Conservation (phyloP, 2,797 vertebrate genomes). For the Chaetophractus vellerosus region DNA sequence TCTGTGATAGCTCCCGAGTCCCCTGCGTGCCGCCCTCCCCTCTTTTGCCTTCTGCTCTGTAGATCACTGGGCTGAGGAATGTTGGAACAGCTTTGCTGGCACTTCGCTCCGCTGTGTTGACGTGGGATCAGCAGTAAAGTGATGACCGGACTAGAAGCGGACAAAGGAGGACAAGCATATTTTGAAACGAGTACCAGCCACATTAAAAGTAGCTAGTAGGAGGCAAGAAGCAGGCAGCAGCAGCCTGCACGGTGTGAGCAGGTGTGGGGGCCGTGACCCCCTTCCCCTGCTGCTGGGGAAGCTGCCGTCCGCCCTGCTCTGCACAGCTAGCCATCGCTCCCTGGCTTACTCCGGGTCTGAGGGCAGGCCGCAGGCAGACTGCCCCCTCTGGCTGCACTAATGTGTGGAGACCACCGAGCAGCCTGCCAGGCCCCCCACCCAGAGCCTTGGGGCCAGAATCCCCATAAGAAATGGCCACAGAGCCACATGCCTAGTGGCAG, state of each 20-base stretch:
- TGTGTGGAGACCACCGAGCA: neutral
- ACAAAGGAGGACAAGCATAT: conserved; percentile 43
- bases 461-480: neutral
- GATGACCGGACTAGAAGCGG: conserved; percentile 71
- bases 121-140: conserved; percentile 63
- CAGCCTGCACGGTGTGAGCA: neutral
- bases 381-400: neutral
- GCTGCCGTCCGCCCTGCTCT: neutral
- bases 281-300: neutral
- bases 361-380: neutral
- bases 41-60: neutral
- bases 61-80: conserved; percentile 77
- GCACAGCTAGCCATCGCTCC: neutral
- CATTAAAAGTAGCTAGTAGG: neutral
- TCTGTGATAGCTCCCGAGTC: too few species aligned
- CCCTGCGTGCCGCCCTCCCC: too few species aligned
- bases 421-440: neutral
- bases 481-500: neutral
- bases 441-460: neutral
- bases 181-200: neutral
- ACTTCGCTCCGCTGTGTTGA: conserved; percentile 57
- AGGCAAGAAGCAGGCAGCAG: neutral
- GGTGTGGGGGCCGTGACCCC: neutral
- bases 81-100: conserved; percentile 65
- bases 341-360: neutral